Conservation (phyloP, 1,140 invertebrate species). For the Ooceraea biroi region DNA sequence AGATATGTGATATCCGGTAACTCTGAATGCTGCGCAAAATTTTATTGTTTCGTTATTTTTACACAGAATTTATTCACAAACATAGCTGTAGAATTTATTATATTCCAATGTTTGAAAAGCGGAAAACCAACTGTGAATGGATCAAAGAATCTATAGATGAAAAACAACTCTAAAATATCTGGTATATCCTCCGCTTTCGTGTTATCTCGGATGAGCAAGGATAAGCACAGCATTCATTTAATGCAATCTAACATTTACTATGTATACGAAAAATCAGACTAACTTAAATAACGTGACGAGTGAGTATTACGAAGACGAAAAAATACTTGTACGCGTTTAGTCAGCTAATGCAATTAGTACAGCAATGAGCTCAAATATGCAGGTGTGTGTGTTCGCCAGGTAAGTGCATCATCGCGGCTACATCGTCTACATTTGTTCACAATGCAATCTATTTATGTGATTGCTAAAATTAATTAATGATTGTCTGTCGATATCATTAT, state of each 20-base stretch:
- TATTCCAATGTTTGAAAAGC: too few relatives aligned
- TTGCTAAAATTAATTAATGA: constrained; percentile 6
- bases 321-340: constrained; percentile 16
- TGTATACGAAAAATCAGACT: constrained; percentile 1
- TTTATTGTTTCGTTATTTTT: too few relatives aligned
- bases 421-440: constrained; percentile 51
- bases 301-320: neutral
- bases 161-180: constrained; percentile 29
- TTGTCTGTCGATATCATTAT: neutral
- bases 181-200: constrained; percentile 34
- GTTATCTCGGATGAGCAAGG: constrained; percentile 41
- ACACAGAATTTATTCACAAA: too few relatives aligned
- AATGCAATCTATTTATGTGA: neutral
- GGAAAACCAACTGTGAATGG: neutral
- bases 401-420: constrained; percentile 37
- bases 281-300: too few relatives aligned
- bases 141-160: constrained; percentile 21
- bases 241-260: constrained; percentile 13
- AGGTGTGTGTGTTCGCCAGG: constrained; percentile 3
- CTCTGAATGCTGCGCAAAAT: too few relatives aligned
- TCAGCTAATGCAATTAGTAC: constrained; percentile 16
- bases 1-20: neutral
- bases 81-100: neutral
- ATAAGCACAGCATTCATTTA: constrained; percentile 1
- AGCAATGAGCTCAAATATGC: constrained; percentile 62